Percentiles rank a stretch among this genome's conserved stretches.
These are phyloP conservation scores for Channa maculata DNA, from an alignment of 2,113 vertebrate genomes.

Conservation along the genomic window DNA sequence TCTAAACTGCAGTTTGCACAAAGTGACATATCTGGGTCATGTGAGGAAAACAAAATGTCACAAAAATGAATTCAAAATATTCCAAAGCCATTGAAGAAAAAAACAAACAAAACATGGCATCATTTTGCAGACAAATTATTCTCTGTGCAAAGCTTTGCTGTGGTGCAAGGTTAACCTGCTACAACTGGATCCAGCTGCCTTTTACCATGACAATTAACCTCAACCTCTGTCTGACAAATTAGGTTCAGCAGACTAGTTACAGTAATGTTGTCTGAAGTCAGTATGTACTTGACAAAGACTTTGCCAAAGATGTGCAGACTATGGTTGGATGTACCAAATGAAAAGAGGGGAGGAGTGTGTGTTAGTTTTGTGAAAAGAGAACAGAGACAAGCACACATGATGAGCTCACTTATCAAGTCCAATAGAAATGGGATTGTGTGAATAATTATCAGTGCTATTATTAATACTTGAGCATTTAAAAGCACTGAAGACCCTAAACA, in stretches of 20 bases:
- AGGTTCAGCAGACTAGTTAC: slow-evolving; percentile 25
- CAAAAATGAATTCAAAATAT: too few relatives aligned
- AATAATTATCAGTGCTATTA: slow-evolving; percentile 20
- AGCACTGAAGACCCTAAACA: slow-evolving; percentile 5
- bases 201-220: too few relatives aligned
- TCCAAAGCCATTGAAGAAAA: too few relatives aligned
- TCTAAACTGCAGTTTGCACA: too few relatives aligned
- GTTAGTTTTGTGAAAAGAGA: slow-evolving; percentile 44
- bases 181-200: too few relatives aligned
- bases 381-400: too few relatives aligned
- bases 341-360: slow-evolving; percentile 34
- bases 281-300: background rate
- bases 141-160: too few relatives aligned
- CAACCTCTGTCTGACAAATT: slow-evolving; percentile 83
- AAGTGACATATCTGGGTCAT: too few relatives aligned
- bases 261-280: background rate
- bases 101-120: too few relatives aligned
- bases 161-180: too few relatives aligned
- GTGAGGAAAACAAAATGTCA: too few relatives aligned
- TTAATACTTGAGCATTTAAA: slow-evolving; percentile 11
- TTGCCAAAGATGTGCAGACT: background rate
- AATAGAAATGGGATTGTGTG: slow-evolving; percentile 23
- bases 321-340: slow-evolving; percentile 26
- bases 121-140: too few relatives aligned
- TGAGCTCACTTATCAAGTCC: slow-evolving; percentile 23